Base-by-base conservation (phyloP, 2,888 invertebrate genomes). In the Troides oblongomaculatus region DNA sequence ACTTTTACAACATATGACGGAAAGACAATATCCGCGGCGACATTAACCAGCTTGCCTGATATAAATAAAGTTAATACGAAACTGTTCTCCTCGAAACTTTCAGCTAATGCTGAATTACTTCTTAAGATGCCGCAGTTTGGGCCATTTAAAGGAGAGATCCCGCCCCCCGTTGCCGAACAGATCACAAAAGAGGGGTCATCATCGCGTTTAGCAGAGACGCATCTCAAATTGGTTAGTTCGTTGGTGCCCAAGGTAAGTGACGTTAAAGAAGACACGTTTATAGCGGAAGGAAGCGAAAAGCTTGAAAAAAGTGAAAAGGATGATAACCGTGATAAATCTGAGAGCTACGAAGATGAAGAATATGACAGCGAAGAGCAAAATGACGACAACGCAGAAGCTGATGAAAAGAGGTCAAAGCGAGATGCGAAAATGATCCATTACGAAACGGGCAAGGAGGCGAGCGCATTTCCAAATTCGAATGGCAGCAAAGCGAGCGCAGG, bases 1-100 rank as follows among this genome's bases (percentile, higher is more conserved):
- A 94, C 95, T 0, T 94, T 95, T 39, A 95, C 96, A 7, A 94
- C 96, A 0, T 97, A 95, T 76, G 96, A 97, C 76, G 97, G 96
- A 0, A 96, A 96, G 84, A 94, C 94, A 63, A 94, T 97, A 7
- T 94, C 95, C 1, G 96, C 96, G 61, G 90, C 92, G 25, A 93
- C 93, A 1, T 81, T 95, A 61, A 94, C 95, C 0, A 93, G 94
- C 74, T 86, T 94, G 17, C 90, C 94, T 0, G 88, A 92, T 36
- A 81, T 80, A 10, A 81, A 78, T 69, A 87, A 84, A 69, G 84
- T 87, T 0, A 86, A 81, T 71, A 74, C 78, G 4, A 90, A 89
- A 76, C 71, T 87, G 57, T 93, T 88, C 73, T 92, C 92, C 14
- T 83, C 92, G 0, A 92, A 92, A 75, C 77, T 92, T 17, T 89